Percentiles rank a stretch among this genome's conserved stretches.
Evolutionary conservation across 2,113 vertebrate genomes (phyloP).

Genomic region (Perca fluviatilis): DNA sequence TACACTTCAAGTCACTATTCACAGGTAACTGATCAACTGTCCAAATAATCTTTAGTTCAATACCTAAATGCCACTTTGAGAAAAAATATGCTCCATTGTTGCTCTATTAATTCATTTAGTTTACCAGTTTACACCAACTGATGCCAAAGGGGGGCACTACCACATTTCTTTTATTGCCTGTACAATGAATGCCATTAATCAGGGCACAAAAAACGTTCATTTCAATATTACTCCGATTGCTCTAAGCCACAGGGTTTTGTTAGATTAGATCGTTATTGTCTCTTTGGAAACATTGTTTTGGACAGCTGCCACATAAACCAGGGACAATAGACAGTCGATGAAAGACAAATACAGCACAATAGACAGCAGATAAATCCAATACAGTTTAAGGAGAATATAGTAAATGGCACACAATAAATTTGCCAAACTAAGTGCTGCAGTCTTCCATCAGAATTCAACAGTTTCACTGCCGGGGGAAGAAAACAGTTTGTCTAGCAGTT

Average conservation of each 20-base stretch:
- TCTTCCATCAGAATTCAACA: slow-evolving; percentile 48
- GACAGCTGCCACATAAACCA: slow-evolving; percentile 26
- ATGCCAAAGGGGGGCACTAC: slow-evolving; percentile 10
- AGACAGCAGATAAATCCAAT: slow-evolving; percentile 39
- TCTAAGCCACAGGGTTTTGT: slow-evolving; percentile 24
- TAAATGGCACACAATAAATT: slow-evolving; percentile 47
- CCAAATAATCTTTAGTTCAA: background rate
- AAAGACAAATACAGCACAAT: slow-evolving; percentile 39
- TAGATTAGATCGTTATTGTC: slow-evolving; percentile 33
- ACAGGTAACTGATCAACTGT: background rate
- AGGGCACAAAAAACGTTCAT: slow-evolving; percentile 13
- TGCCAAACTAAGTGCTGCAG: slow-evolving; percentile 26
- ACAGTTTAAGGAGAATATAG: slow-evolving; percentile 37
- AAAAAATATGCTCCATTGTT: background rate
- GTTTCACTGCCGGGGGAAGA: slow-evolving; percentile 7
- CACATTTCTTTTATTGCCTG: slow-evolving; percentile 28
- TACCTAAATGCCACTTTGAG: background rate
- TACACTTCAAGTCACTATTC: background rate
- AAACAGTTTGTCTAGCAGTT: slow-evolving; percentile 21
- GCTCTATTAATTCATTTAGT: background rate
- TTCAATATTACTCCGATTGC: slow-evolving; percentile 7
- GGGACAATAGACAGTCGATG: slow-evolving; percentile 25
- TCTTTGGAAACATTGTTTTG: slow-evolving; percentile 11
- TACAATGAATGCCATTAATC: slow-evolving; percentile 19
- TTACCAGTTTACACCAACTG: background rate